A percentile compares a stretch with the other conserved stretches of the same genome.
Conservation (phyloP, 2,797 vertebrate genomes). For the Balearica regulorum region DNA sequence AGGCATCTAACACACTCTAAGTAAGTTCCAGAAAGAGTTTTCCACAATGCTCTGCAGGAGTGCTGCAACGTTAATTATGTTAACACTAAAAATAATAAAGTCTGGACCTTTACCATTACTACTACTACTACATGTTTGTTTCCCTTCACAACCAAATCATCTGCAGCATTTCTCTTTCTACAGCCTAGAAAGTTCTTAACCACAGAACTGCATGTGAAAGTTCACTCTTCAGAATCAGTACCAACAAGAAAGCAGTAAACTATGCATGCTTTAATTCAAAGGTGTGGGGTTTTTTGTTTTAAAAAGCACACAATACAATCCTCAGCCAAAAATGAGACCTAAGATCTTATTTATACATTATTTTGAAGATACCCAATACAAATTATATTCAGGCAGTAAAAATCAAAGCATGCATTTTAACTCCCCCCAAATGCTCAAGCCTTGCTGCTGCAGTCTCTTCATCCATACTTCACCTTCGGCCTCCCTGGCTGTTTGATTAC, state of each 20-base stretch:
- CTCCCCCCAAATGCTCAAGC: background rate
- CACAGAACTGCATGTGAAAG: background rate
- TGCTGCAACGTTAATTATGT: background rate
- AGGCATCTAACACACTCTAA: background rate
- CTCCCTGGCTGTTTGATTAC: background rate
- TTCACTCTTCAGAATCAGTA: background rate
- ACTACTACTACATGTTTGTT: background rate
- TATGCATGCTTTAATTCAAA: background rate
- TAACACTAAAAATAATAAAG: background rate
- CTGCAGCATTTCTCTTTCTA: background rate
- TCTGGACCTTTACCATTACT: background rate
- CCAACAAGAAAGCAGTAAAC: background rate
- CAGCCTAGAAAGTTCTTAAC: slow-evolving; percentile 34
- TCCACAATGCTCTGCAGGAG: background rate
- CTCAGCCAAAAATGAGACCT: background rate
- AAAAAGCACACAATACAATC: background rate
- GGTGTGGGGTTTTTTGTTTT: accelerated
- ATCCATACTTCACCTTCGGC: background rate
- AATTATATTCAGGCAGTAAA: accelerated
- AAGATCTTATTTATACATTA: background rate
- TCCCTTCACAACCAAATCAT: background rate
- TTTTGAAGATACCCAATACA: background rate
- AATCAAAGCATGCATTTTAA: background rate
- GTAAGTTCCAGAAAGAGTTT: background rate
- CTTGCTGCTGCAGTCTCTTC: background rate